These are phyloP conservation scores for Anneissia japonica DNA, from an alignment of 35 echinoderm and acorn worm genomes.

Conservation along the genomic window DNA sequence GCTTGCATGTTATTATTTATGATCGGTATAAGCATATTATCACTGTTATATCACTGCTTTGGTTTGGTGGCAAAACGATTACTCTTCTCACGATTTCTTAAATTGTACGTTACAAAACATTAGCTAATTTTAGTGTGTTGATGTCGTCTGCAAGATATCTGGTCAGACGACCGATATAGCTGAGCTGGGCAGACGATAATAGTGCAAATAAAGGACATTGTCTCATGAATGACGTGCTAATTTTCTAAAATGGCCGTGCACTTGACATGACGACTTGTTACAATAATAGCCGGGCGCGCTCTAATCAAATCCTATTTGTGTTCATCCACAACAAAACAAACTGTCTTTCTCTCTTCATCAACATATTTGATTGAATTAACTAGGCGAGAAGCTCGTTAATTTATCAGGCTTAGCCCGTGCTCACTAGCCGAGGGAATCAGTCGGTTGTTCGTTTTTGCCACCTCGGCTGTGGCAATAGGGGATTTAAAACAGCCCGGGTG, in stretches of 20 bases:
- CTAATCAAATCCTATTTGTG: neutral
- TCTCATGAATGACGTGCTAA: neutral
- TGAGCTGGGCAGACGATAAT: neutral
- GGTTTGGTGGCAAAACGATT: no score
- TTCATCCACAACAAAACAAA: neutral
- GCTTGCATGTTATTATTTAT: no score
- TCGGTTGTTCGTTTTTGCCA: neutral
- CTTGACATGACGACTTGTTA: neutral
- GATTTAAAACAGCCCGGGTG: neutral
- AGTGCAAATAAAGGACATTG: neutral
- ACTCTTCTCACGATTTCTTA: no score
- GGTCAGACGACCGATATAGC: neutral
- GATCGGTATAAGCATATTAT: no score
- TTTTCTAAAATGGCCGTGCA: neutral
- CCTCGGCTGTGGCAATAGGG: neutral
- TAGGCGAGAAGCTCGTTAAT: neutral
- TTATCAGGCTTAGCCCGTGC: neutral
- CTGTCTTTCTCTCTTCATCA: constrained; percentile 1
- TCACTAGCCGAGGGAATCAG: neutral
- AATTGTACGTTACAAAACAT: neutral
- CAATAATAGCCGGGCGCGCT: neutral
- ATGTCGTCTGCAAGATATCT: neutral
- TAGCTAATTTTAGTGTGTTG: neutral
- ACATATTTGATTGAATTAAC: neutral
- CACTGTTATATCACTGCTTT: no score